Base-by-base conservation (phyloP, 1,140 invertebrate species). In the Drosophila biarmipes region DNA sequence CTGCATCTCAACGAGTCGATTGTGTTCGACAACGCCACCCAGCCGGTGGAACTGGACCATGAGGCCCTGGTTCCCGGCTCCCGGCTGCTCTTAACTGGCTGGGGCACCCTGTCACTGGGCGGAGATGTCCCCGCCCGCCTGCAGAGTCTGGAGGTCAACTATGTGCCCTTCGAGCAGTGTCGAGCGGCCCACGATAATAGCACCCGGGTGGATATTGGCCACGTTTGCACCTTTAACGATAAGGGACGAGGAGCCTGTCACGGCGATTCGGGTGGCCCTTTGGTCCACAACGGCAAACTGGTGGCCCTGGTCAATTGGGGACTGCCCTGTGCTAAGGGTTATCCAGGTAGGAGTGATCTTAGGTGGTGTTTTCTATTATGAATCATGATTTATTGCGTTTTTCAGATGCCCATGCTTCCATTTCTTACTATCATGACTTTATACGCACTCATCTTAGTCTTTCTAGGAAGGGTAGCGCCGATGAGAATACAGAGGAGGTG, bases 211-310 rank as follows among this genome's bases (percentile, higher is more conserved):
- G 91, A 91, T 37, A 73, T 89, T 2, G 90, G 91, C 6, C 93
- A 95, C 68, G 93, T 95, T 24, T 95, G 95, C 73, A 95, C 95
- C 0, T 92, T 94, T 24, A 95, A 94, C 2, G 94, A 93, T 69
- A 72, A 74, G 31, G 94, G 94, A 8, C 92, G 94, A 73, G 94
- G 94, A 3, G 93, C 94, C 12, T 94, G 94, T 56, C 93, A 94
- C 81, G 93, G 93, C 6, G 93, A 93, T 53, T 92, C 92, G 21
- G 93, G 93, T 12, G 92, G 92, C 7, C 93, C 93, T 3, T 57
- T 93, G 52, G 90, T 92, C 31, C 92, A 92, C 58, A 78, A 91
- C 46, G 93, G 92, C 17, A 80, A 78, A 29, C 68, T 94, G 8
- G 91, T 93, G 51, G 94, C 94, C 3, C 82, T 94, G 34, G 94